These are phyloP conservation scores for Noctua fimbriata DNA, from an alignment of 2,888 invertebrate genomes.

Conservation along the genomic window DNA sequence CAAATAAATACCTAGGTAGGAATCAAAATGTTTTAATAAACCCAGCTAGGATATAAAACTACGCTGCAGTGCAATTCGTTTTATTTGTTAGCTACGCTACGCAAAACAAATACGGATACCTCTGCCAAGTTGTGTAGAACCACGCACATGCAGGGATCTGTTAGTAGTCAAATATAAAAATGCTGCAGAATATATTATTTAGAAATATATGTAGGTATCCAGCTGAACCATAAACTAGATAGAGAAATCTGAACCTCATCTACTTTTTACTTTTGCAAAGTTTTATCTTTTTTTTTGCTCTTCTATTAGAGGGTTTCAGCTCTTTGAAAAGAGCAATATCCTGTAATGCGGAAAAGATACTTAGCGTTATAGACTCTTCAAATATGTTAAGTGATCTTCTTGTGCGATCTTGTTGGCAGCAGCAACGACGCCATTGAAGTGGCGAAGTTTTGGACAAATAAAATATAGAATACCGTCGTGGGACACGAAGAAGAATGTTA, in stretches of 20 bases:
- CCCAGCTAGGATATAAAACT: slow-evolving; percentile 22
- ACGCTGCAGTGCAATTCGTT: slow-evolving; percentile 22
- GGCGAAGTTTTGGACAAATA: neutral
- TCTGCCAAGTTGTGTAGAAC: slow-evolving; percentile 30
- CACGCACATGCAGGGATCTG: slow-evolving; percentile 2
- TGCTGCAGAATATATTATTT: neutral
- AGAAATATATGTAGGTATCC: neutral
- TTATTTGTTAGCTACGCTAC: slow-evolving; percentile 31
- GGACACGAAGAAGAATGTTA: neutral
- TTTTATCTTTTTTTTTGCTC: neutral
- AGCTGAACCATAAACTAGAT: neutral
- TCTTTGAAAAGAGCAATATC: neutral
- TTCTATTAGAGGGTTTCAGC: neutral
- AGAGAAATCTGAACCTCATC: neutral
- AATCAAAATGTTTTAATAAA: slow-evolving; percentile 16
- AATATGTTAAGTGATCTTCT: neutral
- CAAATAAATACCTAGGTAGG: neutral
- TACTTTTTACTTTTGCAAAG: neutral
- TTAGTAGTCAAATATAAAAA: slow-evolving; percentile 18
- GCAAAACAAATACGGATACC: slow-evolving; percentile 29
- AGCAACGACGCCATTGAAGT: neutral
- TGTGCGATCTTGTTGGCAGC: no score
- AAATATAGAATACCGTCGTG: neutral
- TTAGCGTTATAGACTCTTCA: neutral
- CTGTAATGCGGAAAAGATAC: neutral